Evolutionary conservation across 2,113 vertebrate genomes (phyloP).

Genomic region (Pelvicachromis taeniatus): DNA sequence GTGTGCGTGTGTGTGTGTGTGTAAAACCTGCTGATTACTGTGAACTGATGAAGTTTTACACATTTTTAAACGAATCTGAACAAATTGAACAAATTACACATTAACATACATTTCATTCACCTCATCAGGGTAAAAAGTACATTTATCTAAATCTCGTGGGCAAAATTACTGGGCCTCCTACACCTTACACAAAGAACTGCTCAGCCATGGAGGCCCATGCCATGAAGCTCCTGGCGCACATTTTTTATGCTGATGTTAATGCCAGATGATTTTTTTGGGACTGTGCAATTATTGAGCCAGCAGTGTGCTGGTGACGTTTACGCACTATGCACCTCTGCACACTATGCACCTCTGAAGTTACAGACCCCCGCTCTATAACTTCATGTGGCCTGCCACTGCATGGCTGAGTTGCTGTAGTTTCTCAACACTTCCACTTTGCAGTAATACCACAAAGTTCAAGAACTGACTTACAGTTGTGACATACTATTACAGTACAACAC

Average conservation of each 20-base stretch:
- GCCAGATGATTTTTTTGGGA: no score
- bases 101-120: not conserved
- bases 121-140: not conserved
- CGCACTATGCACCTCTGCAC: not conserved
- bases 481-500: not conserved
- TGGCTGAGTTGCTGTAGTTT: not conserved
- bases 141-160: not conserved
- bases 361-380: not conserved
- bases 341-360: no score
- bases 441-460: not conserved
- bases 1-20: not conserved
- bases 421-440: not conserved
- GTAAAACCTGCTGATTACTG: not conserved
- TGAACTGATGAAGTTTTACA: not conserved
- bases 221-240: not conserved
- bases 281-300: not conserved
- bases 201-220: accelerated
- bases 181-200: not conserved
- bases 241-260: not conserved
- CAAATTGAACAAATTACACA: accelerated
- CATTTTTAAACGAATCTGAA: no score
- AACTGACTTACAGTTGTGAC: not conserved
- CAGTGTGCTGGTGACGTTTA: not conserved
- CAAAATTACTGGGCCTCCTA: no score
- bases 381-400: accelerated